Base-by-base conservation (phyloP, 2,888 invertebrate species). In the Cephalotes varians region DNA sequence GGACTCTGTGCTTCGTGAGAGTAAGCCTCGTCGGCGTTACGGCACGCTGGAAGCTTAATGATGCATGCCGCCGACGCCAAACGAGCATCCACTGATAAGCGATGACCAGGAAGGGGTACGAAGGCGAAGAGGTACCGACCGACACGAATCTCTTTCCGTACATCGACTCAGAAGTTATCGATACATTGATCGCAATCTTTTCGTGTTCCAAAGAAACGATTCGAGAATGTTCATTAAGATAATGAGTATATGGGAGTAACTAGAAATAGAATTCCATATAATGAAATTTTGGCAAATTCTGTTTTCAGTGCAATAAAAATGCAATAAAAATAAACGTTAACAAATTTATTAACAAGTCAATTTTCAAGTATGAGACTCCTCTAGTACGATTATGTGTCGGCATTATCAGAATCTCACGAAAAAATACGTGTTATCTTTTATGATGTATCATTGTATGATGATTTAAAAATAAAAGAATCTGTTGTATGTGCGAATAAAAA, bases 31-130 rank as follows among this genome's bases (percentile, higher is more conserved):
- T 91, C 88, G 87, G 85, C 88, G 91, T 91, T 89, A 88, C 88
- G 80, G 90, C 88, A 89, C 88, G 88, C 88, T 90, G 89, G 87
- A 91, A 88, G 88, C 90, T 91, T 89, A 91, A 91, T 91, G 91
- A 91, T 91, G 91, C 91, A 90, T 91, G 89, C 91, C 88, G 91
- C 87, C 88, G 89, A 87, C 90, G 89, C 89, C 91, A 89, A 90
- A 89, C 88, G 90, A 91, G 91, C 90, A 88, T 90, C 90, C 91
- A 90, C 90, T 89, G 91, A 90, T 91, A 90, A 91, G 85, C 90
- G 88, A 90, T 90, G 90, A 90, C 90, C 90, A 90, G 84, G 81
- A 87, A 85, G 69, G 87, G 85, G 82, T 85, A 83, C 82, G 88
- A 56, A 84, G 82, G 69, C 86, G 84, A 86, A 85, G 86, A 85